These are phyloP conservation scores for Sylvicola cinctus DNA, from an alignment of 2,888 invertebrate species.

Conservation along the genomic window DNA sequence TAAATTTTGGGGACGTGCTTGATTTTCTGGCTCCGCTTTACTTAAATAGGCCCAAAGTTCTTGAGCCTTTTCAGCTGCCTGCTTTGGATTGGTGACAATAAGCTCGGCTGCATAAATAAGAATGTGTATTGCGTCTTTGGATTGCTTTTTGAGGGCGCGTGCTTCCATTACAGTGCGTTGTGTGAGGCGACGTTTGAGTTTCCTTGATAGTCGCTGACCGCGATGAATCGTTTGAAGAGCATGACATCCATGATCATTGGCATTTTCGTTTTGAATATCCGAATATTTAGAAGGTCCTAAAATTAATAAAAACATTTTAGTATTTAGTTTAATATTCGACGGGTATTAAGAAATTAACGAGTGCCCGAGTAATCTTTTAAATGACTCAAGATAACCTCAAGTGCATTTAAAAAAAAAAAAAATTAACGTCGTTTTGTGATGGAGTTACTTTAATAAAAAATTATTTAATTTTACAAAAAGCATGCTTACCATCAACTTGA, in stretches of 20 bases:
- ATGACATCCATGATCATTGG: slow-evolving; percentile 16
- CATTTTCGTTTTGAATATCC: neutral
- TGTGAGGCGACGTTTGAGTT: slow-evolving; percentile 54
- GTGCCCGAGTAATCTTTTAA: too few relatives aligned
- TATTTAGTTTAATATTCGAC: too few relatives aligned
- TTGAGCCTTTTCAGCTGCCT: slow-evolving; percentile 51
- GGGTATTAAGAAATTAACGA: too few relatives aligned
- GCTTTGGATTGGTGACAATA: slow-evolving; percentile 56
- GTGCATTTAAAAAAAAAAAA: too few relatives aligned
- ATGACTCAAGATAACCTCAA: too few relatives aligned
- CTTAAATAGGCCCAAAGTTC: slow-evolving; percentile 51
- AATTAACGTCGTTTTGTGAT: too few relatives aligned
- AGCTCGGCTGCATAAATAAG: slow-evolving; percentile 57
- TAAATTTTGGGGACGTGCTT: slow-evolving; percentile 54
- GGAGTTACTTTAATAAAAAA: too few relatives aligned
- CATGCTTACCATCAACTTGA: slow-evolving; percentile 36
- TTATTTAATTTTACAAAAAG: too few relatives aligned
- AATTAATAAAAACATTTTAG: too few relatives aligned
- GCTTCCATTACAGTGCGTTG: slow-evolving; percentile 60
- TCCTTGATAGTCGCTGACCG: slow-evolving; percentile 53
- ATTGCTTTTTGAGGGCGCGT: slow-evolving; percentile 58
- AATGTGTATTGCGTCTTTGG: slow-evolving; percentile 51
- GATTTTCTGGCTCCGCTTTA: slow-evolving; percentile 65
- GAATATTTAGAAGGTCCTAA: too few relatives aligned
- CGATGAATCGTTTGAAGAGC: slow-evolving; percentile 60